Evolutionary conservation across 2,113 vertebrate genomes (phyloP).

Genomic region (Hemiprocne comata): DNA sequence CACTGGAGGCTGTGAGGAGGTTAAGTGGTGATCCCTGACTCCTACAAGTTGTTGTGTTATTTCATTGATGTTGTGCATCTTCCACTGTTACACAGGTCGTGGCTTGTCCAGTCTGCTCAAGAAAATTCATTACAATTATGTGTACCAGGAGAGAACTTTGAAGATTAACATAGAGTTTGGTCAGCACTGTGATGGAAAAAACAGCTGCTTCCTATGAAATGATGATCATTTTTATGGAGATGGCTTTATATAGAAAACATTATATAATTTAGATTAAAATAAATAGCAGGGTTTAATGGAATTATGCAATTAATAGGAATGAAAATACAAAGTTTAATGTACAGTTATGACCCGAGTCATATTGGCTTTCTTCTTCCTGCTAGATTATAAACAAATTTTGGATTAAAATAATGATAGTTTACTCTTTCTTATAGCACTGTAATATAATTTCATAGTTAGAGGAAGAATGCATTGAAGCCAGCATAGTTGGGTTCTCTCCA

Average conservation of each 20-base stretch:
- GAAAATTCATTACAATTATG: accelerated
- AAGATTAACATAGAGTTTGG: neutral
- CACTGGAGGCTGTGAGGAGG: neutral
- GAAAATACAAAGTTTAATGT: neutral
- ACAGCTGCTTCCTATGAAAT: neutral
- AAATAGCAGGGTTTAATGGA: neutral
- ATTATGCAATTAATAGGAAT: neutral
- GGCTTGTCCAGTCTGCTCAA: too few relatives aligned
- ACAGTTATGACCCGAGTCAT: neutral
- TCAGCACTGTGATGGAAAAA: neutral
- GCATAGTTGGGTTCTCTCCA: constrained; percentile 39
- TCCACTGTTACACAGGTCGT: accelerated
- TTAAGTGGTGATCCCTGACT: too few relatives aligned
- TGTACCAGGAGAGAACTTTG: neutral
- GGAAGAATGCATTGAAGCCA: constrained; percentile 19
- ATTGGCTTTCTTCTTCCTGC: neutral
- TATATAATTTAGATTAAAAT: neutral
- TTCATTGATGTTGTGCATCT: accelerated
- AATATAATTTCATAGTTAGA: constrained; percentile 32
- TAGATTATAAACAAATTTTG: constrained; percentile 30
- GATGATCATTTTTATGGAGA: neutral
- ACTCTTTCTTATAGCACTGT: constrained; percentile 38
- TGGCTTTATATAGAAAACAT: neutral
- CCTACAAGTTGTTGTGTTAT: accelerated
- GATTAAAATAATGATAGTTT: neutral